phyloP scores from a whole-genome alignment of 2,113 vertebrate genomes.

The Ictalurus punctatus region DNA sequence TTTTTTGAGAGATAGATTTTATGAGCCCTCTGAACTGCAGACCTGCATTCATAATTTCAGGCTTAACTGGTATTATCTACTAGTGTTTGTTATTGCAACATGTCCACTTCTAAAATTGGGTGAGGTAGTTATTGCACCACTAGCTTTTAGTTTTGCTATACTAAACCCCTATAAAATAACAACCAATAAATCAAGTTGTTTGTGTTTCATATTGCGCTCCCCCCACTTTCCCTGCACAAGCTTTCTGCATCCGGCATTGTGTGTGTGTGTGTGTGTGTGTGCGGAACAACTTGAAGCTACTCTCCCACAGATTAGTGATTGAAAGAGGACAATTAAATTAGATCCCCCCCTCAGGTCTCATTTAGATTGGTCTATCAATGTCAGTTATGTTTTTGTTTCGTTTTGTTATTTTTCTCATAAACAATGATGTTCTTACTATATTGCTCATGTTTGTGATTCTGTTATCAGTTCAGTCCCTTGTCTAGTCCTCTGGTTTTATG shows the following conservation, averaged over 20 bases:
- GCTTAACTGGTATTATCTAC: constrained; percentile 1
- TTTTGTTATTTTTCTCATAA: background rate
- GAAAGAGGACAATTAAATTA: background rate
- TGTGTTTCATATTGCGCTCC: background rate
- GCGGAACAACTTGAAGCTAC: background rate
- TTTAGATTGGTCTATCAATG: background rate
- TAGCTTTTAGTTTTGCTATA: background rate
- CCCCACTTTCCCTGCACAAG: background rate
- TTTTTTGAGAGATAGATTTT: background rate
- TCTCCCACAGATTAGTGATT: background rate
- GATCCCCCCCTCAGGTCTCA: background rate
- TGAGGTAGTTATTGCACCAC: background rate
- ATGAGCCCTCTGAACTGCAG: background rate
- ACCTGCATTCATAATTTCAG: background rate
- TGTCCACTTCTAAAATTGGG: background rate
- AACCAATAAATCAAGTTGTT: constrained; percentile 8
- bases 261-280: background rate
- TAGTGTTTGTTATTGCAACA: constrained; percentile 3
- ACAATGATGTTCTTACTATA: constrained; percentile 7
- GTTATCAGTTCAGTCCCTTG: background rate
- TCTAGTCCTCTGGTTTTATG: background rate
- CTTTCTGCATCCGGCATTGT: background rate
- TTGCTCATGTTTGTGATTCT: constrained; percentile 2
- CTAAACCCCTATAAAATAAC: background rate
- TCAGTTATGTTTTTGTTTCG: background rate